phyloP scores from a whole-genome alignment of 2,113 vertebrate genomes.

The Otis tarda region DNA sequence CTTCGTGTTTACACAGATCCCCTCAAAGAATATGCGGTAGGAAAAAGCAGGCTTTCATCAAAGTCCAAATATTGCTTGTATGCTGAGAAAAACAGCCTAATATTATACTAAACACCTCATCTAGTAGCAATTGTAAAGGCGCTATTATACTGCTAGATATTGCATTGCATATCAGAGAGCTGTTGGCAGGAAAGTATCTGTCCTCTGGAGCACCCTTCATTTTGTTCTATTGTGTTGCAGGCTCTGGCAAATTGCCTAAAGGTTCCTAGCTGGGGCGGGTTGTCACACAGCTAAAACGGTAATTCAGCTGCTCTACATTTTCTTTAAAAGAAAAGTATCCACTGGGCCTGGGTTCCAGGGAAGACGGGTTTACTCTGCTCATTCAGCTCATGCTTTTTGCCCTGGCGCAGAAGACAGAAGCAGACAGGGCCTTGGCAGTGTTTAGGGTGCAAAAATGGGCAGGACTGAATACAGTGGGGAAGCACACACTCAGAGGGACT shows the following conservation, averaged over 20 bases:
- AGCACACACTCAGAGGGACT: neutral
- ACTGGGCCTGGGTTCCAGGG: neutral
- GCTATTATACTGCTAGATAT: neutral
- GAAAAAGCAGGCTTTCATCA: neutral
- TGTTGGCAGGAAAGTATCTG: neutral
- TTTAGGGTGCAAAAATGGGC: neutral
- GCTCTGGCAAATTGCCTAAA: neutral
- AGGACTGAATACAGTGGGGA: neutral
- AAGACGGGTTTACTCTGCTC: neutral
- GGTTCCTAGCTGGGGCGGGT: neutral
- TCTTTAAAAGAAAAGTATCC: neutral
- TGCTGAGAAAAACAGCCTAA: neutral
- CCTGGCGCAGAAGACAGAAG: neutral
- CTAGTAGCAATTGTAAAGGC: neutral
- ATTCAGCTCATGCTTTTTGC: neutral
- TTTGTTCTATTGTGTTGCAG: neutral
- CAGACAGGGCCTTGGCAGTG: accelerated
- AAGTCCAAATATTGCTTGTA: neutral
- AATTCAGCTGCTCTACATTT: neutral
- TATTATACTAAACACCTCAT: neutral
- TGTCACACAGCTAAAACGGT: neutral
- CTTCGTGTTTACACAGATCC: neutral
- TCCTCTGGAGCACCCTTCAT: neutral
- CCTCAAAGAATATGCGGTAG: neutral
- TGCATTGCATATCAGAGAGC: neutral